Evolutionary conservation across 2,797 vertebrate species (phyloP), one percentile per base, ranked within the genome.

Genomic region (Muscicapa striata): DNA sequence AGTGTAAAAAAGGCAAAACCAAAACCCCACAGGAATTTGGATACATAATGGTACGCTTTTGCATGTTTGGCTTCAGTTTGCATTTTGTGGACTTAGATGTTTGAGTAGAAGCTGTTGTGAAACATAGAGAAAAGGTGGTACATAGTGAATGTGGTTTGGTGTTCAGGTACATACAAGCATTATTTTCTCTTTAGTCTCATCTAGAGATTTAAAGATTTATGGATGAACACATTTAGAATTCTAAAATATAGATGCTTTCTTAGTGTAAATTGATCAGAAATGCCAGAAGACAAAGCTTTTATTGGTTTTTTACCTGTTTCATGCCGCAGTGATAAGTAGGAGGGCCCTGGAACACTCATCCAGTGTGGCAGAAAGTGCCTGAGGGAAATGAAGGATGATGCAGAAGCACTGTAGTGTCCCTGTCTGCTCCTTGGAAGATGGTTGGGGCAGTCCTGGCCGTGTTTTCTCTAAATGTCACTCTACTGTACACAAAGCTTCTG

Each of bases 111-210:
- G 43, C 57, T 67, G 19, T 41, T 45, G 15, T 48, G 59, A 73
- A 79, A 51, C 58, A 46, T 7, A 11, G 10, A 77, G 38, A 22
- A 72, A 83, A 54, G n/a, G 6, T 1, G 1, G 40, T 51, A 29
- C 7, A 1, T 22, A 36, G 21, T 5, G 17, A 81, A 68, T 0
- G 0, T 54, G 22, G 2, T 16, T 88, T 77, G 88, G 5, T 49
- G 21, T 73, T 83, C 1, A 6, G 36, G 27, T n/a, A n/a, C 5
- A 3, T 13, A 32, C 14, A 27, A 13, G 27, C 2, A 1, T 66
- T 73, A 29, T 19, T 76, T 45, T 61, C 9, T 61, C 6, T 82
- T 36, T 54, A 5, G 26, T 67, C 3, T 23, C 0, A 1, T 48
- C 9, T 34, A 34, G 36, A 30, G 6, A 54, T 62, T 30, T 69